These are phyloP conservation scores for Diadema setosum DNA, from an alignment of 35 echinoderm and acorn worm genomes.

Conservation along the genomic window DNA sequence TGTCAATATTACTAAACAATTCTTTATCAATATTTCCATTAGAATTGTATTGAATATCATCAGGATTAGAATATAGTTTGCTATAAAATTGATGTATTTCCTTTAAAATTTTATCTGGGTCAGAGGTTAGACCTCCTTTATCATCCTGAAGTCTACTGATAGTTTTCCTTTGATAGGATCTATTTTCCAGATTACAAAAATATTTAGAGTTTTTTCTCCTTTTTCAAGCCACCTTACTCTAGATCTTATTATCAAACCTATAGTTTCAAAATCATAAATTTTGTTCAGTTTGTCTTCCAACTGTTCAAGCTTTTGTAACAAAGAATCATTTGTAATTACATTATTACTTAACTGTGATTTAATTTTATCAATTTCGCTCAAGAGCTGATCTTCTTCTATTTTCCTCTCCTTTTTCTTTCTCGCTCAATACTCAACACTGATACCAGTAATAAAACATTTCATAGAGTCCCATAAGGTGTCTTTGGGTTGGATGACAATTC, in stretches of 20 bases:
- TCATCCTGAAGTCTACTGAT: not conserved
- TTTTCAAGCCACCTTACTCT: slow-evolving; percentile 49
- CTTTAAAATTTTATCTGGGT: not conserved
- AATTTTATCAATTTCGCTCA: not conserved
- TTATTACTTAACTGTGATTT: not conserved
- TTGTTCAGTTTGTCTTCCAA: not conserved
- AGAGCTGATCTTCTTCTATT: not conserved
- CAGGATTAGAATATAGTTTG: slow-evolving; percentile 2
- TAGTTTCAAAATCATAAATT: slow-evolving; percentile 35
- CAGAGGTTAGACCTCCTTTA: not conserved
- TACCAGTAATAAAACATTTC: not conserved
- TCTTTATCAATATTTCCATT: not conserved
- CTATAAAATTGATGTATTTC: not conserved
- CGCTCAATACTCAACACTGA: not conserved
- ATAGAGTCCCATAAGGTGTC: slow-evolving; percentile 19
- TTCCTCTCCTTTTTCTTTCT: slow-evolving; percentile 13
- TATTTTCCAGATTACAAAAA: slow-evolving; percentile 37
- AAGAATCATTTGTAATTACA: not conserved
- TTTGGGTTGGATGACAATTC: slow-evolving; percentile 7
- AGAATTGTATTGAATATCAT: not conserved
- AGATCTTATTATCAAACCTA: slow-evolving; percentile 35
- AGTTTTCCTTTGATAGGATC: not conserved
- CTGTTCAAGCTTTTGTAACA: not conserved
- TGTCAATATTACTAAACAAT: slow-evolving; percentile 3
- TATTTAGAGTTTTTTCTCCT: slow-evolving; percentile 41